Conservation (phyloP, 2,888 invertebrate genomes). For the Phytoseiulus persimilis region DNA sequence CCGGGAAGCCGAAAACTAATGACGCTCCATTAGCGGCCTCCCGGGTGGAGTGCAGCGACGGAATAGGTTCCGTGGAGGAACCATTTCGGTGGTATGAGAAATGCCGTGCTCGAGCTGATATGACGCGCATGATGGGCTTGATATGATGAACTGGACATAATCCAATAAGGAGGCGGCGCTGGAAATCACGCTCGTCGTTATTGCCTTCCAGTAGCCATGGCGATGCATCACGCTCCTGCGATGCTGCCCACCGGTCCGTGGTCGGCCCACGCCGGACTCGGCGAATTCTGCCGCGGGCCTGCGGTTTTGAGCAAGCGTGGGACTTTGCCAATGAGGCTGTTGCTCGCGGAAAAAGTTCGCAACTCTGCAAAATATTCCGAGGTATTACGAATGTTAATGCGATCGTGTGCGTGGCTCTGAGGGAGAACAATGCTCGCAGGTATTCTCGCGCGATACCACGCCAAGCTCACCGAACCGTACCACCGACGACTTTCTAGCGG, state of each 20-base stretch:
- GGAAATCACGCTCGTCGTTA: background rate
- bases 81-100: background rate
- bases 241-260: background rate
- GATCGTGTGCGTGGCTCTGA: no score
- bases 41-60: background rate
- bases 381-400: no score
- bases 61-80: background rate
- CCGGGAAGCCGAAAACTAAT: background rate
- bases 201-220: background rate
- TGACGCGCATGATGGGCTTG: background rate
- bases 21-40: background rate
- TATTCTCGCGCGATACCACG: no score
- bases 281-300: no score
- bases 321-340: no score
- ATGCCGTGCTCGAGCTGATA: background rate
- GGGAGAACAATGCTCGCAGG: no score
- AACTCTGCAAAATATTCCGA: no score
- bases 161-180: background rate
- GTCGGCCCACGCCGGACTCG: background rate
- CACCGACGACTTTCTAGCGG: no score
- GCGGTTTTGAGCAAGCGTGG: no score
- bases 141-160: background rate
- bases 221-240: background rate
- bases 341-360: no score
- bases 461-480: no score